Base-by-base conservation (phyloP, 2,113 vertebrate genomes). In the Apeltes quadracus region DNA sequence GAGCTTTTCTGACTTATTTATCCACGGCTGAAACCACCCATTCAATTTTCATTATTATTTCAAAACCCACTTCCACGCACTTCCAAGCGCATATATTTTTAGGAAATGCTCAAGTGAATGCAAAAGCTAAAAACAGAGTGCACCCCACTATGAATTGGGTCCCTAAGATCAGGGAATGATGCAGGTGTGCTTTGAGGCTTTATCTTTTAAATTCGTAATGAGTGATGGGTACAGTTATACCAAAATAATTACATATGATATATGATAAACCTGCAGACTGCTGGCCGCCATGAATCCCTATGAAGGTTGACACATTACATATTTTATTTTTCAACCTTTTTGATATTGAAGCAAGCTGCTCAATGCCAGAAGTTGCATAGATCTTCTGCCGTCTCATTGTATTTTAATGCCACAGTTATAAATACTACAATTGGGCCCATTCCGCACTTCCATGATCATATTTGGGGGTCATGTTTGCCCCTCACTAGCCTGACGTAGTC, bases 41-140 rank as follows among this genome's bases (percentile, higher is more conserved):
- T 27, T 61, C 23, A 27, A 6, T 27, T 27, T 61, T 20, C 55
- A 57, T 57, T 34, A 57, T 57, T 36, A 57, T 57, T 57, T 36
- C 55, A 32, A 22, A 22, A 32, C 54, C 16, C 14, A 32, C 25
- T 56, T 56, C 54, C 54, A 18, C 1, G 29, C 27, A n/a, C 54
- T 29, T 8, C 18, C 16, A 16, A 56, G 27, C 16, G 4, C 27
- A 18, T 18, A 20, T 20, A 10, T 18, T 32, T 29, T 32, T 27
- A 18, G 54, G 15, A 55, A 54, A 27, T 29, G 25, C 15, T 3
- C 25, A 25, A 29, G 15, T 25, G 20, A 22, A 50, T 55, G 27
- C 16, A 29, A 55, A 34, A 34, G 32, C 32, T 34, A 34, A 34
- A 34, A 20, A 32, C 16, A 32, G 16, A 18, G 27, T 56, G 54